Evolutionary conservation across 2,113 vertebrate species (phyloP).

Genomic region (Psephotus haematonotus): DNA sequence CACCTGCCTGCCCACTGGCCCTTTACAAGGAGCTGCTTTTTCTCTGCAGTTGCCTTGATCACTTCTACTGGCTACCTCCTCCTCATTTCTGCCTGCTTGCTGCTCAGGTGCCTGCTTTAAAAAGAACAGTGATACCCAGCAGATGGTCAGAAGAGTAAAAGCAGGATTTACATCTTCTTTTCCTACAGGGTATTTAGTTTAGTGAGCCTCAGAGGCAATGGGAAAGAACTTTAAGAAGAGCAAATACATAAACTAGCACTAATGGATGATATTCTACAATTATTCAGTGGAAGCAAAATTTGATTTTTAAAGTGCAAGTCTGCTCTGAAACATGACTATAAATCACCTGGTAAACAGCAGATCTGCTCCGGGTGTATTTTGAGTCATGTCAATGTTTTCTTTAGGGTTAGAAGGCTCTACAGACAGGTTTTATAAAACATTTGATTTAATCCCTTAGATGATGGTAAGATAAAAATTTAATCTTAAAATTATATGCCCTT

Average conservation of each 20-base stretch:
- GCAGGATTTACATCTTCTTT: neutral
- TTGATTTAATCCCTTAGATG: neutral
- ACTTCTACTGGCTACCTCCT: neutral
- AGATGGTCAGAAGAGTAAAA: neutral
- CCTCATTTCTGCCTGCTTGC: neutral
- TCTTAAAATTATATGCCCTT: neutral
- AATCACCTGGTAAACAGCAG: neutral
- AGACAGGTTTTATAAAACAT: neutral
- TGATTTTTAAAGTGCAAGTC: neutral
- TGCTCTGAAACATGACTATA: neutral
- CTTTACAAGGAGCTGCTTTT: neutral
- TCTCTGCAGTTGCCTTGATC: neutral
- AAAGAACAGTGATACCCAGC: neutral
- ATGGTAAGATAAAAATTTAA: neutral
- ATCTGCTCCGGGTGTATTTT: neutral
- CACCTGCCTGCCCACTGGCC: neutral
- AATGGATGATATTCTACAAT: neutral
- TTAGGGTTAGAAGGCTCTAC: neutral
- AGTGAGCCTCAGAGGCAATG: neutral
- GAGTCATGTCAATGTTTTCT: neutral
- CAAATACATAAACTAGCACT: neutral
- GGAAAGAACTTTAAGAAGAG: neutral
- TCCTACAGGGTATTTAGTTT: neutral
- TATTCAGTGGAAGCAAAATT: neutral
- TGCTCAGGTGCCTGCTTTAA: neutral